Percentiles rank a stretch among this genome's conserved stretches.
Conservation (phyloP, 2,113 vertebrate genomes). For the Crotalus viridis region DNA sequence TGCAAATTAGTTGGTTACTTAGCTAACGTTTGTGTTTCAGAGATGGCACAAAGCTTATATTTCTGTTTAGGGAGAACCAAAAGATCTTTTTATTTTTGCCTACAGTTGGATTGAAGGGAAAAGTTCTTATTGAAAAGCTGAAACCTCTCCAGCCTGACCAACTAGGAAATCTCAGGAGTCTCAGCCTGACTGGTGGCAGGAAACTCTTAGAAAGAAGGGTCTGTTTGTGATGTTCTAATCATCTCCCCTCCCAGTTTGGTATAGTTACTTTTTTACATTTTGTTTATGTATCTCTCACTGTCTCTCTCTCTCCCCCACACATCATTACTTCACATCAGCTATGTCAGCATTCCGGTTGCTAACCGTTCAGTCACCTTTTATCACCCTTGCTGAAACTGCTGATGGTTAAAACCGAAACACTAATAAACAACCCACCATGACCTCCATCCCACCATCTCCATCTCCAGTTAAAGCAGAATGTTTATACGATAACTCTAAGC, state of each 20-base stretch:
- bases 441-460: not conserved
- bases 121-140: not conserved
- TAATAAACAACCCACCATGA: not conserved
- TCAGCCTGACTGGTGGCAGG: not conserved
- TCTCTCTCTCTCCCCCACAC: not conserved
- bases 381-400: not conserved
- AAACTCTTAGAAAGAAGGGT: not conserved
- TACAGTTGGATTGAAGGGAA: not conserved
- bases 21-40: not conserved
- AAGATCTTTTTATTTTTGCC: not conserved
- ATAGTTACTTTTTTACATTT: not conserved
- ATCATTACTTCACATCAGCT: not conserved
- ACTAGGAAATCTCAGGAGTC: not conserved
- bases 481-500: not conserved
- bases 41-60: not conserved
- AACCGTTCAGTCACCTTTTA: conserved; percentile 9
- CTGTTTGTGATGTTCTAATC: not conserved
- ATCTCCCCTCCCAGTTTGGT: not conserved
- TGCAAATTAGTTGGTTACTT: not conserved
- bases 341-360: not conserved
- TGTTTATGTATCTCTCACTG: not conserved
- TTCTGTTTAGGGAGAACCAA: not conserved
- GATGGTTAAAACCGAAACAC: conserved; percentile 4
- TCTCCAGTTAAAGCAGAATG: not conserved
- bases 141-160: not conserved